Percentiles rank a stretch among this genome's conserved stretches.
These are phyloP conservation scores for Typhlichthys eigenmanni DNA, from an alignment of 2,797 vertebrate species.

Conservation along the genomic window DNA sequence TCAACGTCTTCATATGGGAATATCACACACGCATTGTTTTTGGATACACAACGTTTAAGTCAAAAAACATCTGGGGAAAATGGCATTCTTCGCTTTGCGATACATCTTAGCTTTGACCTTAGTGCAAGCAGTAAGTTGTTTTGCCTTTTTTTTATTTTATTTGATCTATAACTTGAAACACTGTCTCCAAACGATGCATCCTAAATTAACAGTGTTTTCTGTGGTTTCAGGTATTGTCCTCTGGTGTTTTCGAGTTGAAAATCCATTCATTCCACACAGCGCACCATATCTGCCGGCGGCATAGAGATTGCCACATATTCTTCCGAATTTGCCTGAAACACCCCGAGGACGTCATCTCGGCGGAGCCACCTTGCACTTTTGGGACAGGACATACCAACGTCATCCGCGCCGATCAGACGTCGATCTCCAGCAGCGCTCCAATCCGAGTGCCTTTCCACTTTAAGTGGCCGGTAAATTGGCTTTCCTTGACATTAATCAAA, in stretches of 20 bases:
- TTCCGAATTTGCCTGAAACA: slow-evolving; percentile 88
- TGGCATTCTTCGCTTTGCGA: slow-evolving; percentile 66
- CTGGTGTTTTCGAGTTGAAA: slow-evolving; percentile 87
- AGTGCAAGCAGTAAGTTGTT: slow-evolving; percentile 73
- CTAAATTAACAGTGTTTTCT: neutral
- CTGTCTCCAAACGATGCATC: neutral
- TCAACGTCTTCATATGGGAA: slow-evolving; percentile 15
- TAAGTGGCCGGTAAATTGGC: slow-evolving; percentile 84
- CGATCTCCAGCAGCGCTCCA: slow-evolving; percentile 75
- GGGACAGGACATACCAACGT: slow-evolving; percentile 82
- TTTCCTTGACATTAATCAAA: neutral
- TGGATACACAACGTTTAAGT: neutral
- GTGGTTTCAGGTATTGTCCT: slow-evolving; percentile 72
- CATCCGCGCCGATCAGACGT: slow-evolving; percentile 75
- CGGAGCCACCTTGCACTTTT: slow-evolving; percentile 83
- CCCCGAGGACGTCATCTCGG: slow-evolving; percentile 80
- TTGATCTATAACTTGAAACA: neutral
- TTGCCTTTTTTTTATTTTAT: neutral
- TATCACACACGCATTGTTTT: slow-evolving; percentile 14
- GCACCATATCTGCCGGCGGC: slow-evolving; percentile 67
- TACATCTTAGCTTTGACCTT: slow-evolving; percentile 61
- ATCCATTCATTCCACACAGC: slow-evolving; percentile 83
- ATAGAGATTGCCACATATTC: slow-evolving; percentile 83
- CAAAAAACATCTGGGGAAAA: slow-evolving; percentile 40
- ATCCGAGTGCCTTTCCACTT: slow-evolving; percentile 85